Percentiles rank a stretch among this genome's conserved stretches.
Evolutionary conservation across 1,140 invertebrate genomes (phyloP).

Genomic region (Homarus americanus): DNA sequence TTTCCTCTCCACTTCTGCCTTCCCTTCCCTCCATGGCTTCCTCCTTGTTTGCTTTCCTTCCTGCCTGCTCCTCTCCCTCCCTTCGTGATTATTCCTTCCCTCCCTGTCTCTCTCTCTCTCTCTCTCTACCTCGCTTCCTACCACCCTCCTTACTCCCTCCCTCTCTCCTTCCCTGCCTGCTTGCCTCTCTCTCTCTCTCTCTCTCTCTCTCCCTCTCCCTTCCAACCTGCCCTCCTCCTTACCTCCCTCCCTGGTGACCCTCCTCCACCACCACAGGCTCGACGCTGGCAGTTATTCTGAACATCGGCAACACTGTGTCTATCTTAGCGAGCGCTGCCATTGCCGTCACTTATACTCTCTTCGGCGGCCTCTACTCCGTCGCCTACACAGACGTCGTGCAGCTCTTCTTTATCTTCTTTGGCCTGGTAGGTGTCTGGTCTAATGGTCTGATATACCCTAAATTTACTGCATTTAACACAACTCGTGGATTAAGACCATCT

Average conservation of each 20-base stretch:
- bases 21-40: neutral
- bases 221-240: neutral
- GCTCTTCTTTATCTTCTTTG: conserved; percentile 98
- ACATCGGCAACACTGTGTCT: conserved; percentile 94
- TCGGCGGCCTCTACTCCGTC: conserved; percentile 98
- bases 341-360: conserved; percentile 97
- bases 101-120: neutral
- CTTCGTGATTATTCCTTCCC: neutral
- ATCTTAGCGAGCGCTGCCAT: conserved; percentile 97
- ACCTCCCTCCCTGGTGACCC: neutral
- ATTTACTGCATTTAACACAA: too few relatives aligned
- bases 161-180: neutral
- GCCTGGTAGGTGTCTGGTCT: conserved; percentile 85
- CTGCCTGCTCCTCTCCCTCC: neutral
- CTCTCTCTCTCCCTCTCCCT: neutral
- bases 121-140: neutral
- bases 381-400: conserved; percentile 99
- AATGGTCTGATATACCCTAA: too few relatives aligned
- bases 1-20: too few relatives aligned
- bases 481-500: too few relatives aligned
- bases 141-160: neutral
- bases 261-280: conserved; percentile 43
- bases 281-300: conserved; percentile 96
- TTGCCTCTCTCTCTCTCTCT: neutral
- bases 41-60: neutral